phyloP scores from a whole-genome alignment of 2,797 vertebrate genomes.

The Passerculus sandwichensis region DNA sequence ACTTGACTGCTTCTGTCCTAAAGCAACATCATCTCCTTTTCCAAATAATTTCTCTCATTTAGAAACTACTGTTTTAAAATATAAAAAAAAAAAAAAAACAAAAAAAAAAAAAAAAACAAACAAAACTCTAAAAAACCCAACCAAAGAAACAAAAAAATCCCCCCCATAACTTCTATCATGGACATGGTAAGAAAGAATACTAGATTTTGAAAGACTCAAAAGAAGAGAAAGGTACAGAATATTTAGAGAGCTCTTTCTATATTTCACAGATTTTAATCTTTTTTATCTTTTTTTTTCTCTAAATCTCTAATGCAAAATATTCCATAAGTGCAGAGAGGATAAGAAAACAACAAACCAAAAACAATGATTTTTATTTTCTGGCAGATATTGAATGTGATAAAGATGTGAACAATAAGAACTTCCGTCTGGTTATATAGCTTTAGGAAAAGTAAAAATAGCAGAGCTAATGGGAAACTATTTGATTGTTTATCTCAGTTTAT shows the following conservation, averaged over 20 bases:
- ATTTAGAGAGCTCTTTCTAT: background rate
- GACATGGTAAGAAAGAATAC: background rate
- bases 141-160: background rate
- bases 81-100: background rate
- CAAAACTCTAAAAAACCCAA: rapidly evolving
- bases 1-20: background rate
- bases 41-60: background rate
- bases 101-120: background rate
- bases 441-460: background rate
- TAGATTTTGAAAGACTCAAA: background rate
- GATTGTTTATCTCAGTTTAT: background rate
- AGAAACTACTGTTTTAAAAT: background rate
- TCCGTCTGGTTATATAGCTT: background rate
- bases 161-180: background rate
- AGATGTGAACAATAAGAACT: background rate
- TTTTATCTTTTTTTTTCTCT: background rate
- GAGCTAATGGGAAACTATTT: background rate
- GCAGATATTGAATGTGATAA: background rate
- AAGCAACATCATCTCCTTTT: background rate
- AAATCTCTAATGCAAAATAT: background rate
- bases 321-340: background rate
- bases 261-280: background rate
- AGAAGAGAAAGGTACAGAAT: background rate
- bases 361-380: background rate
- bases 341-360: background rate